Evolutionary conservation across 2,797 vertebrate genomes (phyloP), one percentile per base, ranked within the genome.

Genomic region (Pseudopleuronectes americanus): DNA sequence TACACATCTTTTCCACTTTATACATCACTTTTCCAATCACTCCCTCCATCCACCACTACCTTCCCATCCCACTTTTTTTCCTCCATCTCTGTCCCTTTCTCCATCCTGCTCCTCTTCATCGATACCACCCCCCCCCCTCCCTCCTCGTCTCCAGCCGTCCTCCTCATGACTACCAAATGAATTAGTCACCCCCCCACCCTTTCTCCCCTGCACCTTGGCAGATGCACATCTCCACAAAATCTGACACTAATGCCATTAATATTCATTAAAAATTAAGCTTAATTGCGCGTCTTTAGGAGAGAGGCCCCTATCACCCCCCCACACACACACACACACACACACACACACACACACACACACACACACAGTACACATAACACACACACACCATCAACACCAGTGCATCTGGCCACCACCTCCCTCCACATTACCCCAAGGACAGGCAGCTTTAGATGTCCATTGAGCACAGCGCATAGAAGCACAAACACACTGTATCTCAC

Each of bases 231-330:
- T 90, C 90, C 80, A 88, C 90, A 84, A 92, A 93, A 93, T 94
- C 89, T 92, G 89, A 92, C 81, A 68, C 89, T 94, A 94, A 95
- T 94, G 84, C 89, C 92, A 94, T 95, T 94, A 94, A 95, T 95
- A 95, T 95, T 95, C 94, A 94, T 95, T 94, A 93, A 94, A 94
- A 93, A 94, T 95, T 93, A 94, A 93, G 93, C 91, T 91, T 94
- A 94, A 95, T 94, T 95, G 92, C 86, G 19, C 77, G 79, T 92
- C 90, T 93, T 92, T 91, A 91, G 73, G 77, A 92, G 73, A 68
- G 75, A 70, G 77, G 76, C 75, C 70, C 82, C 45, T n/a, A 68
- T 33, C 58, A 59, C 72, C 66, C 68, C 59, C 49, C 1, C 21
- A n/a, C 33, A 74, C 41, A 43, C 41, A 74, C 65, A 67, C 38